Evolutionary conservation across 2,797 vertebrate genomes (phyloP).

Genomic region (Acrossocheilus fasciatus): DNA sequence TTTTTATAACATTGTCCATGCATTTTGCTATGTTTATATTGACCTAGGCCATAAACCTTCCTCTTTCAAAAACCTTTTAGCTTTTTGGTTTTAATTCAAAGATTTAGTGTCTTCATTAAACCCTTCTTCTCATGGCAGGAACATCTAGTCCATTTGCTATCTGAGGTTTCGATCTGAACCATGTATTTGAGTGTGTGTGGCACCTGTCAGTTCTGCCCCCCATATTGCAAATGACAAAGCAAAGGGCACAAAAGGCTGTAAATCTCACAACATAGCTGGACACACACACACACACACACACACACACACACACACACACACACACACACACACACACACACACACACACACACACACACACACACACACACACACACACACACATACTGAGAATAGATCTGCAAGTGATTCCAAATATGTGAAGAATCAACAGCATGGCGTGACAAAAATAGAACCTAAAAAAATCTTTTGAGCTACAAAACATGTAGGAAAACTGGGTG

Average conservation of each 20-base stretch:
- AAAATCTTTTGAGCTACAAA: not conserved
- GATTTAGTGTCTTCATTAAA: not conserved
- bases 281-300: slow-evolving; percentile 9
- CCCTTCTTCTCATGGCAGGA: not conserved
- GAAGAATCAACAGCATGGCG: slow-evolving; percentile 25
- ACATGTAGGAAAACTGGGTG: not conserved
- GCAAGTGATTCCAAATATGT: slow-evolving; percentile 36
- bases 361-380: too few relatives aligned
- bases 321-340: not conserved
- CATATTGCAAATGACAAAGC: slow-evolving; percentile 44
- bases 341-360: slow-evolving; percentile 9
- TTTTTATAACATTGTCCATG: not conserved
- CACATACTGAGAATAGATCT: slow-evolving; percentile 46
- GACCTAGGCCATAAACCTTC: not conserved
- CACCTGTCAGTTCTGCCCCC: slow-evolving; percentile 39
- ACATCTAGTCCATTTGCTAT: not conserved
- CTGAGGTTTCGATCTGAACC: slow-evolving; percentile 5
- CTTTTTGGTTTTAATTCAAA: not conserved
- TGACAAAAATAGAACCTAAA: slow-evolving; percentile 14
- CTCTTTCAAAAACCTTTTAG: not conserved
- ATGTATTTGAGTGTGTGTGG: not conserved
- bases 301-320: slow-evolving; percentile 6
- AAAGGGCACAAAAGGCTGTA: slow-evolving; percentile 37
- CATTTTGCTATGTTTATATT: not conserved
- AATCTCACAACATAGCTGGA: slow-evolving; percentile 21